Evolutionary conservation across 1,140 invertebrate genomes (phyloP), one percentile per base, ranked within the genome.

Genomic region (Procambarus virginalis): DNA sequence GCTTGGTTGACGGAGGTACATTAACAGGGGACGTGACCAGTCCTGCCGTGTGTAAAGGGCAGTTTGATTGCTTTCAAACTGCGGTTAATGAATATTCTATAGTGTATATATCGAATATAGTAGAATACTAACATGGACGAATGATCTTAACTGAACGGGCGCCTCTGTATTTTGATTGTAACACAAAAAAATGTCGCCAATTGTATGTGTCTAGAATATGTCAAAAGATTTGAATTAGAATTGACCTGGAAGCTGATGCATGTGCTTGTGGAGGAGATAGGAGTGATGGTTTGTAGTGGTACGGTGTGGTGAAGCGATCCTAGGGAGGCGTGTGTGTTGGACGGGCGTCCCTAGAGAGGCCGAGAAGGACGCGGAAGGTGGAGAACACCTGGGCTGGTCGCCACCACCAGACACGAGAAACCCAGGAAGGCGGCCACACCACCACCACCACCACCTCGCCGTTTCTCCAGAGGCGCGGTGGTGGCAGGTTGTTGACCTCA

Each of bases 391-490:
- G n/a, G 10, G 68, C 68, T 73, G 8, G 68, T 22, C 80, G 34
- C 70, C 58, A 64, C 80, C 58, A 64, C 80, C 80, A 73, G n/a
- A 22, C 68, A 73, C 58, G 80, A 75, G 68, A 82, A 82, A 64
- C 58, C 64, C 68, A 89, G 80, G 86, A 75, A 83, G 79, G 70
- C 64, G 80, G 80, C 46, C 60, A 81, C 79, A 86, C 85, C 85
- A 84, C 83, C 83, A 60, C 84, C 84, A 85, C 84, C 73, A 84
- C 82, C 82, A 80, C 86, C 86, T 87, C 78, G 77, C 86, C 86
- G 86, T 87, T 89, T 89, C 88, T 84, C 81, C 81, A 84, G 75
- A 89, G 86, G 86, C 80, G 86, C 80, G 86, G 81, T 89, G 88
- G 88, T 89, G 88, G 81, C 81, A 78, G 88, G 80, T 84, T 83